Percentiles rank a stretch among this genome's conserved stretches.
These are phyloP conservation scores for Bursaphelenchus okinawaensis DNA, from an alignment of 2,888 invertebrate species.

Conservation along the genomic window DNA sequence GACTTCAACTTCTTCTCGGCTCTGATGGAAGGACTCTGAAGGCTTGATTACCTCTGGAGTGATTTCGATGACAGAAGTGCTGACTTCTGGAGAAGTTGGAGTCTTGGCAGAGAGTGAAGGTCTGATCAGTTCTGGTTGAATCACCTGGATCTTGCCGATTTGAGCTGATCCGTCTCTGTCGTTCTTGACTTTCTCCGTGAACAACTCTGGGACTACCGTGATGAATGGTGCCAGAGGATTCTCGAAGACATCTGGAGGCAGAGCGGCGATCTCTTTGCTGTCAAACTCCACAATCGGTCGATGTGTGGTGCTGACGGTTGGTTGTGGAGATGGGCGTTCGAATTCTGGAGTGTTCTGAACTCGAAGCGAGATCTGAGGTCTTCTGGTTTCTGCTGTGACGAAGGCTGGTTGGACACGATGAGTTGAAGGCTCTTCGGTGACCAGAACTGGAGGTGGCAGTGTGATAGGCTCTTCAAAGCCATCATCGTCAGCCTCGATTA, in stretches of 20 bases:
- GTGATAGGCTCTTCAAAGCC: neutral
- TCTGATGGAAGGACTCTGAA: conserved; percentile 8
- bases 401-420: conserved; percentile 14
- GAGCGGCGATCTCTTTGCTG: conserved; percentile 43
- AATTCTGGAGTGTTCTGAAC: neutral
- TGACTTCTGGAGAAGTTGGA: neutral
- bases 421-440: neutral
- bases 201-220: conserved; percentile 45
- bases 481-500: neutral
- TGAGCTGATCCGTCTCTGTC: neutral
- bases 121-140: neutral
- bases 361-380: conserved; percentile 4
- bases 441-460: neutral
- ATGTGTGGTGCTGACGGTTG: conserved; percentile 23
- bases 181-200: conserved; percentile 15
- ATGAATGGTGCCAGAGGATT: conserved; percentile 51
- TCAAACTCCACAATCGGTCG: conserved; percentile 45
- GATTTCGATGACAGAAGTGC: neutral
- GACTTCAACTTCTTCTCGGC: conserved; percentile 2
- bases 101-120: neutral
- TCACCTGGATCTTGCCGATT: neutral
- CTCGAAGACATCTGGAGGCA: conserved; percentile 52
- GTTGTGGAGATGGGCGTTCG: conserved; percentile 4
- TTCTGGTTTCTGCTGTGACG: conserved; percentile 5
- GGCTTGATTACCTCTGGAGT: conserved; percentile 4